These are phyloP conservation scores for Mirza zaza DNA, from an alignment of 2,113 vertebrate species.

Conservation along the genomic window DNA sequence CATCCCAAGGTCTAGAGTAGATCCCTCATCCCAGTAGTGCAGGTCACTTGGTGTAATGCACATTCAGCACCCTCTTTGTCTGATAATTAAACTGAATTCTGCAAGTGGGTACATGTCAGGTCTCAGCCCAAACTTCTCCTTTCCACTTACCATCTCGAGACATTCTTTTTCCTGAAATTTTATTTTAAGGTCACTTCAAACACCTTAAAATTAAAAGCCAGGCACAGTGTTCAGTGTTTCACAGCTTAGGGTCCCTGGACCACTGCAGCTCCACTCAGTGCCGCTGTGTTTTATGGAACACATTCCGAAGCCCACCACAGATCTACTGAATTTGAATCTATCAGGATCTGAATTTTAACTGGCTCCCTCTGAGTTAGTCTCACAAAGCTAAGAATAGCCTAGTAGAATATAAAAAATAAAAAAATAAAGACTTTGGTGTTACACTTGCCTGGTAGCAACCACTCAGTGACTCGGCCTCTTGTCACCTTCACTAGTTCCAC, in stretches of 20 bases:
- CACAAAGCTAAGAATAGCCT: not conserved
- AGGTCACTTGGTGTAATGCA: not conserved
- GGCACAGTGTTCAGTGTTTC: not conserved
- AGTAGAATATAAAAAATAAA: not conserved
- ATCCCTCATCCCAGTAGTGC: too few relatives aligned
- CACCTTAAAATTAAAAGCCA: not conserved
- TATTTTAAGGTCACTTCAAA: not conserved
- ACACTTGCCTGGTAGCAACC: not conserved
- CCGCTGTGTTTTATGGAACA: not conserved
- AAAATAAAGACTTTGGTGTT: not conserved
- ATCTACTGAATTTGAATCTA: not conserved
- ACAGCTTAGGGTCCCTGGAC: not conserved
- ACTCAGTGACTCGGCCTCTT: not conserved
- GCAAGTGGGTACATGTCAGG: not conserved
- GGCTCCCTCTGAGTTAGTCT: not conserved
- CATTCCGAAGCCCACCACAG: not conserved
- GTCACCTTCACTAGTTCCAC: not conserved
- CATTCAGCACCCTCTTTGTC: not conserved
- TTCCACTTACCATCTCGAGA: not conserved
- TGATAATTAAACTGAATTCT: not conserved
- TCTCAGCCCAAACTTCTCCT: not conserved
- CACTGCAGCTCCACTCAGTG: accelerated
- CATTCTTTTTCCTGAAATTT: not conserved
- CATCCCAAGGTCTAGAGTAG: not conserved
- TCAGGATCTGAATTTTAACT: not conserved